A percentile compares a stretch with the other conserved stretches of the same genome.
Evolutionary conservation across 2,888 invertebrate species (phyloP).

Genomic region (Sinopyrophorus schimmeli): DNA sequence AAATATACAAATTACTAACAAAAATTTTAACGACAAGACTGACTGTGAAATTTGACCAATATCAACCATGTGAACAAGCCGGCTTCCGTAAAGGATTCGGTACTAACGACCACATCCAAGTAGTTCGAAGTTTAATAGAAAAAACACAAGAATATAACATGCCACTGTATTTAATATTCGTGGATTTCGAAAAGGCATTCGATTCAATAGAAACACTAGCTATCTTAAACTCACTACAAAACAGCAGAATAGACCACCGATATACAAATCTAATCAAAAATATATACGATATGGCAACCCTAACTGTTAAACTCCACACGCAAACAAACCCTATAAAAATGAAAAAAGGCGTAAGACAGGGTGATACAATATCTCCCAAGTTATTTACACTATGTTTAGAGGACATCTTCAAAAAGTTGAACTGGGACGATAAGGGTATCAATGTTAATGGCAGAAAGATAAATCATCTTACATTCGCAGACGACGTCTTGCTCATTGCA

Average conservation of each 20-base stretch:
- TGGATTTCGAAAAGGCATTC: constrained; percentile 20
- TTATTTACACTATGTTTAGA: background rate
- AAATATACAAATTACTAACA: constrained; percentile 28
- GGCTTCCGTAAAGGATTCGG: constrained; percentile 25
- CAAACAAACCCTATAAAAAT: background rate
- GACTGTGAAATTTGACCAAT: constrained; percentile 26
- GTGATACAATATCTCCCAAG: constrained; percentile 3
- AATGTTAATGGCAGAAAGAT: no score
- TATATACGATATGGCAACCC: background rate
- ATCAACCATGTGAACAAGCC: constrained; percentile 33
- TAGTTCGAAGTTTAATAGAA: constrained; percentile 27
- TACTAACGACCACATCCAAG: constrained; percentile 31
- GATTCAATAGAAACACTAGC: constrained; percentile 9
- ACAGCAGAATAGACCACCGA: constrained; percentile 1
- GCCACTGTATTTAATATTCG: constrained; percentile 10
- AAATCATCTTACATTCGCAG: no score
- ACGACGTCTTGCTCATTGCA: no score
- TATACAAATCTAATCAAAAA: background rate
- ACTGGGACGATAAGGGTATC: no score
- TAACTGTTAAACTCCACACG: no score
- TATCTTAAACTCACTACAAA: constrained; percentile 6
- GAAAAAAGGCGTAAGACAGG: constrained; percentile 2
- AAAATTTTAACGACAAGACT: constrained; percentile 32
- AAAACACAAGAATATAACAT: constrained; percentile 29
- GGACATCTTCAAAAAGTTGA: background rate